Evolutionary conservation across 2,888 invertebrate species (phyloP), one percentile per base, ranked within the genome.

Genomic region (Diadegma fenestrale): DNA sequence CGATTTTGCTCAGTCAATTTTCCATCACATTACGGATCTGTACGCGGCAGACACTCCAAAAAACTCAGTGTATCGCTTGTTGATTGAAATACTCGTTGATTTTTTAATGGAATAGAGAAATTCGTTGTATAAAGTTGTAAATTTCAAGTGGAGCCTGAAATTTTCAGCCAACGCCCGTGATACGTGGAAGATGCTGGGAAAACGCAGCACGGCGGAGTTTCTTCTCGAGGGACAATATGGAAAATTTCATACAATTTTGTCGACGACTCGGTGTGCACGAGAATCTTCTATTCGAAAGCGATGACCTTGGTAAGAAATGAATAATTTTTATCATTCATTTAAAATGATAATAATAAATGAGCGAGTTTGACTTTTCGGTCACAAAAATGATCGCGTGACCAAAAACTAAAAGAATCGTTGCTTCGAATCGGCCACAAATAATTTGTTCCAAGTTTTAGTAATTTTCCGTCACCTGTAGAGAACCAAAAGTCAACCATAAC

Each of bases 221-320:
- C 95, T 98, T 97, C 94, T 97, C 98, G 0, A 93, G 98, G 63
- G 98, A 98, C 94, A 98, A 98, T 94, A 97, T 97, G 90, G 97
- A 97, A 91, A 98, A 98, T 94, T 98, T 98, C 94, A 96, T 98
- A 89, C 96, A 96, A 86, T 98, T 98, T 95, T 98, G 98, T 92
- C 95, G 97, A 80, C 96, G 97, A 75, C 95, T 97, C 76, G 98
- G 98, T 66, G 97, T 98, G 48, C 97, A 97, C 90, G 97, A 97
- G 93, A 98, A 98, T 94, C 95, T 98, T 80, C 95, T 98, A 64
- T 98, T 98, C 93, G 98, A 98, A 94, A 98, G 98, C 90, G 98
- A 98, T 92, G 98, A 98, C 93, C 95, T 98, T 89, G 98, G 98
- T 98, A 94, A 93, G 94, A 90, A 64, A 76, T 14, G 6, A 19